Evolutionary conservation across 2,797 vertebrate species (phyloP).

Genomic region (Malacoraja senta): DNA sequence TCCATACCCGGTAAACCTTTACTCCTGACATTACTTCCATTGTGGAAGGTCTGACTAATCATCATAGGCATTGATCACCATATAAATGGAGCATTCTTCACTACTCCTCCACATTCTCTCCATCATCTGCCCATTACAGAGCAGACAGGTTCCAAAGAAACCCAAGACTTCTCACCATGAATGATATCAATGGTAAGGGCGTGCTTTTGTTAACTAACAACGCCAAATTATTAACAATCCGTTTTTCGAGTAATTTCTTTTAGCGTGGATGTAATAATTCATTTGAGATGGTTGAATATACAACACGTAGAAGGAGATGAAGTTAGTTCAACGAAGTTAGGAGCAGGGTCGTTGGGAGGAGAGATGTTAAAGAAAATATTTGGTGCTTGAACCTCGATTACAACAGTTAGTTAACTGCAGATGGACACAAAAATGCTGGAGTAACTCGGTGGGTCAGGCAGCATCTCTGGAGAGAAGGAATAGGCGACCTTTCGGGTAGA

Average conservation of each 20-base stretch:
- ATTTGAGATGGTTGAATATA: no score
- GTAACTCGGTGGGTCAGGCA: no score
- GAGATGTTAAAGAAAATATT: background rate
- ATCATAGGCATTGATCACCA: background rate
- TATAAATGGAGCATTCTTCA: background rate
- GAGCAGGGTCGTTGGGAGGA: background rate
- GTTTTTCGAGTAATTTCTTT: background rate
- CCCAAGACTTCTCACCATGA: background rate
- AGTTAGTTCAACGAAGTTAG: background rate
- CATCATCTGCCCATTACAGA: background rate
- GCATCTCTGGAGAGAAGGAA: no score
- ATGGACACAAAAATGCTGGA: no score
- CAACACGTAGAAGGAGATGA: background rate
- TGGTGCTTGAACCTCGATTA: background rate
- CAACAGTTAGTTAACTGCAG: no score
- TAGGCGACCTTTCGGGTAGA: no score
- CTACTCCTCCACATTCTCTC: background rate
- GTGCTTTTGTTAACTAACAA: background rate
- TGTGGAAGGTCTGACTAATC: background rate
- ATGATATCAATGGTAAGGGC: background rate
- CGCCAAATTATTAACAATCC: background rate
- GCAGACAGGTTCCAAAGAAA: background rate
- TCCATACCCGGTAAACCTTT: no score
- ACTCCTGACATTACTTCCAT: no score
- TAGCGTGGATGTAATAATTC: background rate